Evolutionary conservation across 2,797 vertebrate genomes (phyloP), one percentile per base, ranked within the genome.

Genomic region (Clarias laeviceps): DNA sequence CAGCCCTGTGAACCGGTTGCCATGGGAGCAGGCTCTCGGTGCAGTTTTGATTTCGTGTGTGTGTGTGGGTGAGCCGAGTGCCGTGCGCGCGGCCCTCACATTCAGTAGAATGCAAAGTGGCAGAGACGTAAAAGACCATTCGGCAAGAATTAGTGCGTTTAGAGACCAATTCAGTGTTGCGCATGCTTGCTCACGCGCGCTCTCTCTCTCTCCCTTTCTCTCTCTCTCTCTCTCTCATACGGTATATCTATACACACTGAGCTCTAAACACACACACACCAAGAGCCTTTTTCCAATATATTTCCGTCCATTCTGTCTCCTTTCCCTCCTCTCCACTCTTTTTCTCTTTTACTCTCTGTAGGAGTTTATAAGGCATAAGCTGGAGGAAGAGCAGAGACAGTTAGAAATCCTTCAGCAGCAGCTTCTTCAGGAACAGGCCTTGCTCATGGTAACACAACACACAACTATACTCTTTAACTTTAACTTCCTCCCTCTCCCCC

Each of bases 381-480:
- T 98, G 93, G 97, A 98, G 92, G 97, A 98, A 90, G 97, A 98
- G 93, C 97, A 98, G 94, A 94, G 97, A 73, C 97, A 98, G 94
- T 95, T 98, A 93, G 97, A 98, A 93, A 97, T 97, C 90, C 96
- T 98, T 81, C 97, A 98, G 94, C 97, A 98, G 94, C 97, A 98
- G 95, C 92, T 98, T 92, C 96, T 98, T 90, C 97, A 98, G 95
- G 97, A 98, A 92, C 97, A 98, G 93, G 97, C 97, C 56, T 93
- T 98, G 88, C 96, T 98, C 82, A 96, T 98, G 97, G 97, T 98
- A 97, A 97, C 91, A 87, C 45, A 11, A 45, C 45, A 45, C 45
- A 45, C 45, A 50, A 50, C 82, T 76, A 24, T 34, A n/a, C 61
- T 90, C 84, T 88, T 66, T 69, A 27, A 40, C 12, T 68, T 64